phyloP scores from a whole-genome alignment of 1,140 invertebrate species.

The Archegozetes longisetosus region DNA sequence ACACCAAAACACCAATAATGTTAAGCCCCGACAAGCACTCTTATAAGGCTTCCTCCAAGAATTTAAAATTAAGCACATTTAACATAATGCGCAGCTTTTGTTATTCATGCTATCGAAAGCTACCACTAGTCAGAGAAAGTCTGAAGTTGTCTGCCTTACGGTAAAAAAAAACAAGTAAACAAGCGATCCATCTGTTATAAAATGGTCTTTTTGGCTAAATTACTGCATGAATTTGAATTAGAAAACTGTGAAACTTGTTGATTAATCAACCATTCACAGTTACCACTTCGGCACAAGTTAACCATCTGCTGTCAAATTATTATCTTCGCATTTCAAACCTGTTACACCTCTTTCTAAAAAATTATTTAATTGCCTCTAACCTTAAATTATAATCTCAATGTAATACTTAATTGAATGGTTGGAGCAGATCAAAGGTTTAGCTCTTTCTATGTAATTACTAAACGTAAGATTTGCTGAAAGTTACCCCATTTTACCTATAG shows the following conservation, averaged over 20 bases:
- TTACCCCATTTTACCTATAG: no score
- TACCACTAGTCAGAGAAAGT: background rate
- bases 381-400: no score
- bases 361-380: no score
- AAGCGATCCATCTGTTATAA: background rate
- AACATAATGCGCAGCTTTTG: background rate
- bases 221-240: background rate
- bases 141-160: background rate
- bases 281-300: background rate
- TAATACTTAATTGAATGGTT: background rate
- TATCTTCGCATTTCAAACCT: background rate
- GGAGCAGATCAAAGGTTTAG: no score
- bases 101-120: background rate
- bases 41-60: background rate
- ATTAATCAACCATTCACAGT: background rate
- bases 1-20: background rate
- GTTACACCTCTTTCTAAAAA: background rate
- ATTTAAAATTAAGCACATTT: background rate
- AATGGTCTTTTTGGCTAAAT: background rate
- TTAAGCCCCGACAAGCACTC: background rate
- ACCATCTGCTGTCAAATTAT: background rate
- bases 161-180: background rate
- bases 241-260: background rate
- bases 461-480: no score
- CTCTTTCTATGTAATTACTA: no score